Base-by-base conservation (phyloP, 2,888 invertebrate species). In the Pollenia labialis region DNA sequence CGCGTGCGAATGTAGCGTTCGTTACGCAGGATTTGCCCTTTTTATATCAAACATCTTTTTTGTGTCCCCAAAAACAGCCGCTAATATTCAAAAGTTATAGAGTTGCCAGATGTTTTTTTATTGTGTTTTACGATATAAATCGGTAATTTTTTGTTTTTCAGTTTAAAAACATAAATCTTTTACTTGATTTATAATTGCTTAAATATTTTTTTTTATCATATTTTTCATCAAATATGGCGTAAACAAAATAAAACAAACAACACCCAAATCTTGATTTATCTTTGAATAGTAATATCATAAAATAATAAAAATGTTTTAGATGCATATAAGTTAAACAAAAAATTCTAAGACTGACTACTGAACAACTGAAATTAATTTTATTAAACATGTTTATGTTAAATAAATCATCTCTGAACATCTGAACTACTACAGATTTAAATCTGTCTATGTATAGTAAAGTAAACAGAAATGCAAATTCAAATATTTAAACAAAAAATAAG, bases 401-500 rank as follows among this genome's bases (percentile, higher is more conserved):
- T 56, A 66, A 75, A 72, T 81, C 62, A 46, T 11, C 4, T 14
- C 32, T 14, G 48, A 52, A 44, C 56, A 54, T 14, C 60, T 66
- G 46, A 4, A 6, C 9, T 23, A 40, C 62, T 60, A 12, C 54
- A 32, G 6, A 32, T 32, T 32, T 32, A 32, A 32, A 32, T 32
- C 32, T 76, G 76, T 66, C 66, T 48, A 16, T 50, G 58, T 54
- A 69, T 1, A 64, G 64, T 8, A 60, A 52, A 23, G 50, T 81
- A 81, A 81, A 81, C 60, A 81, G 62, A 46, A 40, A 14, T 48
- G 52, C 58, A 83, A 64, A 64, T 64, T 48, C 42, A 83, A 77
- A 77, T 71, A 71, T 71, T 75, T 75, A 54, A 58, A 32, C 2
- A 40, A 40, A 6, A 79, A 50, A 32, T 11, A 66, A 32, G 32